Evolutionary conservation across 2,797 vertebrate species (phyloP).

Genomic region (Taeniopygia guttata): DNA sequence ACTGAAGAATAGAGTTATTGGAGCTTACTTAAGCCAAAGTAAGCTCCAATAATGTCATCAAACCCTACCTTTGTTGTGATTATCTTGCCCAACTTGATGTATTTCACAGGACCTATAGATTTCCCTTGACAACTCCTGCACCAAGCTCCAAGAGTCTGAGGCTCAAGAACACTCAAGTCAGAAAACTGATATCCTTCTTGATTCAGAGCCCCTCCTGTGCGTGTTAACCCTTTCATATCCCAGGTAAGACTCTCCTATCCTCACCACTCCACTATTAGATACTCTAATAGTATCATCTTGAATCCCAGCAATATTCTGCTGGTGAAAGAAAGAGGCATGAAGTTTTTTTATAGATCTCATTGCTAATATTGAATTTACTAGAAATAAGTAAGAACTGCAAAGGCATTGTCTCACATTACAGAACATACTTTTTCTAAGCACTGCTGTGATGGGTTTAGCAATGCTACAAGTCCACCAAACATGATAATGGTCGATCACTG

Average conservation of each 20-base stretch:
- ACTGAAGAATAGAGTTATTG: too few species aligned
- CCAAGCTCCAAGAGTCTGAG: neutral
- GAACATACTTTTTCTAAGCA: neutral
- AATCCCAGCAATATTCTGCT: neutral
- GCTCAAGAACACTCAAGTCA: neutral
- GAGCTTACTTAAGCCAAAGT: neutral
- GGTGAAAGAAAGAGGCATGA: neutral
- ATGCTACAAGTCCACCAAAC: neutral
- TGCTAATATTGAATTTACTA: neutral
- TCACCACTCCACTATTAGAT: neutral
- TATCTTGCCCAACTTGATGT: neutral
- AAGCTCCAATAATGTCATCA: neutral
- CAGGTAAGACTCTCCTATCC: neutral
- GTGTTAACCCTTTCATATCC: neutral
- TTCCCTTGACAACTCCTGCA: neutral
- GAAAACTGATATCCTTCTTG: neutral
- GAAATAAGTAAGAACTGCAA: neutral
- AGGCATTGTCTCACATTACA: neutral
- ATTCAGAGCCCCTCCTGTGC: neutral
- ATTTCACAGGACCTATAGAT: neutral
- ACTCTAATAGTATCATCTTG: neutral
- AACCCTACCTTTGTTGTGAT: neutral
- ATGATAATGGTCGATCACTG: neutral
- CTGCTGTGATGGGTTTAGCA: neutral
- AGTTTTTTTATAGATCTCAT: neutral